These are phyloP conservation scores for Parauchenoglanis ngamensis DNA, from an alignment of 2,797 vertebrate species.

Conservation along the genomic window DNA sequence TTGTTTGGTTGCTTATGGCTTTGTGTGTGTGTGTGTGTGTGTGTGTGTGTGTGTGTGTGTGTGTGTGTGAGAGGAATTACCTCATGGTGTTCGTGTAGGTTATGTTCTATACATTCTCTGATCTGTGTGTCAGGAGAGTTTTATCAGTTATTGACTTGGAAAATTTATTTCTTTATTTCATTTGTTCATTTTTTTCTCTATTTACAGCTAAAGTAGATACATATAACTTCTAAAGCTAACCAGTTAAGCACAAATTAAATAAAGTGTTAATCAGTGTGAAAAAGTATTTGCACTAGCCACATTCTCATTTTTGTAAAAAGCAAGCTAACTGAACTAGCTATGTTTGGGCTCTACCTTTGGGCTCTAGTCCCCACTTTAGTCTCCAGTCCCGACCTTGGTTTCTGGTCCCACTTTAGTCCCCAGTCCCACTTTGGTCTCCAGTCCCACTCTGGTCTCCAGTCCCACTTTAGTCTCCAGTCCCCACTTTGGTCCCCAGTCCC, in stretches of 20 bases:
- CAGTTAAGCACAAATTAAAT: not conserved
- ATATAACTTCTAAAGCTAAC: not conserved
- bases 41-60: no score
- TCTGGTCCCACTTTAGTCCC: no score
- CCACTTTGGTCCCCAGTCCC: not conserved
- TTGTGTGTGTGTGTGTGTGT: no score
- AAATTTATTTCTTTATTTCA: not conserved
- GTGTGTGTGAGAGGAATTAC: not conserved
- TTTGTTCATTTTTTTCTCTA: not conserved
- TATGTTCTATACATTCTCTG: not conserved
- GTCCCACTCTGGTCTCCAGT: no score
- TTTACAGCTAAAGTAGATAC: not conserved
- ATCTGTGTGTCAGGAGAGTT: constrained; percentile 6
- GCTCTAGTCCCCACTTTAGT: not conserved
- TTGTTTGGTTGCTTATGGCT: no score
- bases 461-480: no score
- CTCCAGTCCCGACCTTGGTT: no score
- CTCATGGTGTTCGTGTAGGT: not conserved
- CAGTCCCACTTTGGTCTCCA: not conserved
- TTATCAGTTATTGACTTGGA: not conserved
- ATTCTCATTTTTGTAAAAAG: not conserved
- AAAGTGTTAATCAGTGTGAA: no score
- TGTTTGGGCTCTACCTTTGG: not conserved
- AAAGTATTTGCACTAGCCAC: not conserved
- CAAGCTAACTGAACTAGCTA: not conserved